A percentile compares a stretch with the other conserved stretches of the same genome.
phyloP scores from a whole-genome alignment of 2,113 vertebrate genomes.

The Peromyscus leucopus region DNA sequence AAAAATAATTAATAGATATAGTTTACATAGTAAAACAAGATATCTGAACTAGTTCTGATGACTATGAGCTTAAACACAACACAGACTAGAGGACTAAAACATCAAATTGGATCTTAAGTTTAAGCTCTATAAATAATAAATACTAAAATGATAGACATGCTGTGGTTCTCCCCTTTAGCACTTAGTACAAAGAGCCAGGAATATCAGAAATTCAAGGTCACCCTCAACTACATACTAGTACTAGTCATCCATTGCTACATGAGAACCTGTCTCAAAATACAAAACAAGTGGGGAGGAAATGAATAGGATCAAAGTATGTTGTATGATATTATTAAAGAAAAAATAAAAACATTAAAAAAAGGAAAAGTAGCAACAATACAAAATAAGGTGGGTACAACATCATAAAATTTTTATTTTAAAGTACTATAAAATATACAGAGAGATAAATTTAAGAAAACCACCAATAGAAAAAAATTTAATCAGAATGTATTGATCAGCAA shows the following conservation, averaged over 20 bases:
- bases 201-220: neutral
- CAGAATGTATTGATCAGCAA: neutral
- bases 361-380: neutral
- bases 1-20: neutral
- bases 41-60: neutral
- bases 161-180: neutral
- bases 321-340: neutral
- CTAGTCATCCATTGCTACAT: neutral
- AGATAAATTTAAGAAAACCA: neutral
- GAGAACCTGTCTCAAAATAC: neutral
- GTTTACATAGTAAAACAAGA: conserved; percentile 52
- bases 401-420: neutral
- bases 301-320: neutral
- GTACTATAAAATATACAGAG: neutral
- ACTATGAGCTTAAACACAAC: neutral
- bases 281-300: neutral
- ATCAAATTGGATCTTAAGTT: conserved; percentile 23
- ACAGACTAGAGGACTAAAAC: conserved; percentile 29
- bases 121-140: conserved; percentile 23
- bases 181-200: neutral
- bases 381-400: neutral
- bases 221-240: neutral
- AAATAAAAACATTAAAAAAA: neutral
- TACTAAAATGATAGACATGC: neutral
- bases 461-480: neutral